These are phyloP conservation scores for Phylloscopus collybita DNA, from an alignment of 2,797 vertebrate genomes.

Conservation along the genomic window DNA sequence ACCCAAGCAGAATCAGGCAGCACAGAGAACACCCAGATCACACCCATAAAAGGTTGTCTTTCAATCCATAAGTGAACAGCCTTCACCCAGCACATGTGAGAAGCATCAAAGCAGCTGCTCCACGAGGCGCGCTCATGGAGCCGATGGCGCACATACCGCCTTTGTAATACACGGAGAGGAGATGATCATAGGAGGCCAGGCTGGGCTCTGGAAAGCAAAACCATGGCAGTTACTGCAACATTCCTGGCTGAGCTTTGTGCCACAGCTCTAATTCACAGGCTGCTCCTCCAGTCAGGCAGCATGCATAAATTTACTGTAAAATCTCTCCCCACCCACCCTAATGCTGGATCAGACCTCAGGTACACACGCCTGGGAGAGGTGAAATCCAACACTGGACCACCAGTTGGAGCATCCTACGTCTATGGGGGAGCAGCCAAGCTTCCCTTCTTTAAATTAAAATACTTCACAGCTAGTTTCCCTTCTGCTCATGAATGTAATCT, in stretches of 20 bases:
- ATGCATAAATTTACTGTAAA: neutral
- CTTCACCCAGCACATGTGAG: neutral
- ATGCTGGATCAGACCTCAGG: rapidly evolving
- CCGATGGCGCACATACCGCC: constrained; percentile 72
- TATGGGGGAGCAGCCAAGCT: neutral
- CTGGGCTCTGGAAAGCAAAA: constrained; percentile 84
- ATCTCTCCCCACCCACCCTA: rapidly evolving
- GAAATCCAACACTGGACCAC: neutral
- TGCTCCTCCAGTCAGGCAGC: neutral
- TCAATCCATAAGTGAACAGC: neutral
- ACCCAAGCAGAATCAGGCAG: neutral
- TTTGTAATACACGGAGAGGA: constrained; percentile 82
- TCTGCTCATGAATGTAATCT: neutral
- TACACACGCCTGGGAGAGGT: neutral
- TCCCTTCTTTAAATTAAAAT: neutral
- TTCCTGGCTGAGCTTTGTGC: neutral
- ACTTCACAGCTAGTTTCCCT: neutral
- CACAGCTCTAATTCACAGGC: neutral
- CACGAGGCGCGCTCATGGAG: rapidly evolving
- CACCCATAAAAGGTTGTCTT: rapidly evolving
- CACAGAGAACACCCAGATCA: neutral
- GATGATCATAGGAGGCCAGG: constrained; percentile 84
- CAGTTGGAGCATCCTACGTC: neutral
- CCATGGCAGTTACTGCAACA: neutral
- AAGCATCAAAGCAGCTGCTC: neutral